Base-by-base conservation (phyloP, 2,113 vertebrate species). In the Pomatorhinus ruficollis region DNA sequence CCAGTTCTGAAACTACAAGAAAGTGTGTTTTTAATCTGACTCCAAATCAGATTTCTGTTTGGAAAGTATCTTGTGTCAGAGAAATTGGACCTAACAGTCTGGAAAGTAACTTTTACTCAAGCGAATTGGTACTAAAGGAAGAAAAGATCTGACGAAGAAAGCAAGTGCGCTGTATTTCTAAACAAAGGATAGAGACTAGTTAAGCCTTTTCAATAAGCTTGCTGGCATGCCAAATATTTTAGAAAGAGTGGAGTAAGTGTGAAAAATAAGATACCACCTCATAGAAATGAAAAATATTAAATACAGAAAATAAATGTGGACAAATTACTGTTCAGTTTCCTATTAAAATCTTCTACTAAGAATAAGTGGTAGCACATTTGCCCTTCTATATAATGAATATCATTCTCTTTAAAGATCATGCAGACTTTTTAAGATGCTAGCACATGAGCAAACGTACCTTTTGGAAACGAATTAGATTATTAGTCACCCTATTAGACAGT, bases 41-140 rank as follows among this genome's bases (percentile, higher is more conserved):
- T 94, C 40, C 64, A 94, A 95, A 94, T 37, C 56, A 84, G 65
- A 89, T 83, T 94, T 88, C 90, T 60, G 31, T 79, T 95, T 92
- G 81, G 54, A 25, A 89, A 78, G 27, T 68, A 82, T 85, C 39
- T n/a, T 87, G 90, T 89, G 63, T 75, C 79, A 74, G 33, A 91
- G 57, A 57, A 90, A 92, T 49, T 57, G 33, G 54, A 97, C 78
- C 47, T 80, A 91, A 87, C 60, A 96, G 39, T 89, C 92, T 84
- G 90, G 84, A 83, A 39, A 89, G n/a, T 61, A 82, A 94, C 31
- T 94, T 96, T 63, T 87, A 95, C 83, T 84, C 88, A 92, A 89
- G 59, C 87, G 91, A 53, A 89, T 84, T 95, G 87, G 66, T 86
- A 90, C 40, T 96, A 61, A 45, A 54, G n/a, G 75, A 95, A 47